phyloP scores from a whole-genome alignment of 2,113 vertebrate species.

The Cochlearius cochlearius region DNA sequence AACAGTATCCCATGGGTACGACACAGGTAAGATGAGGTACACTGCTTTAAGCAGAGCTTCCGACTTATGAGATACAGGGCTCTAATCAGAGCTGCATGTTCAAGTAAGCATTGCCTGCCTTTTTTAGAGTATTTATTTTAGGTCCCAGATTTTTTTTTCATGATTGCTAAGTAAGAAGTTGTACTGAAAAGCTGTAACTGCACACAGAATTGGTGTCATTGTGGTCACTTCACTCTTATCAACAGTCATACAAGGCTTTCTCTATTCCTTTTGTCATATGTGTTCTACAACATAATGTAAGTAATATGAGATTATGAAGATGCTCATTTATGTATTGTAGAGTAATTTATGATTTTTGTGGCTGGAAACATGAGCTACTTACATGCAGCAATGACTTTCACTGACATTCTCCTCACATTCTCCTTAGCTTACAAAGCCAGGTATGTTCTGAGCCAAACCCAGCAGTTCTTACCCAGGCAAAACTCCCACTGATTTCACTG shows the following conservation, averaged over 20 bases:
- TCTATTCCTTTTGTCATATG: background rate
- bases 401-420: background rate
- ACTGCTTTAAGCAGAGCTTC: background rate
- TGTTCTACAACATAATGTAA: rapidly evolving
- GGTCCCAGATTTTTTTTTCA: background rate
- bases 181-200: background rate
- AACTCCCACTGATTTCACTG: slow-evolving; percentile 32
- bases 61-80: background rate
- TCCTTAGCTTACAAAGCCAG: background rate
- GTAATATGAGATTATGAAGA: background rate
- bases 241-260: background rate
- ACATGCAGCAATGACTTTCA: background rate
- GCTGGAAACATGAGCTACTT: background rate
- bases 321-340: background rate
- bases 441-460: background rate
- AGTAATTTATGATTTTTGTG: background rate
- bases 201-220: background rate
- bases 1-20: background rate
- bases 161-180: background rate
- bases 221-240: background rate
- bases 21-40: background rate
- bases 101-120: background rate
- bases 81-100: background rate
- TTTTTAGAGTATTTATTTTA: background rate
- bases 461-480: background rate